These are phyloP conservation scores for Nasonia oneida DNA, from an alignment of 2,888 invertebrate species.

Conservation along the genomic window DNA sequence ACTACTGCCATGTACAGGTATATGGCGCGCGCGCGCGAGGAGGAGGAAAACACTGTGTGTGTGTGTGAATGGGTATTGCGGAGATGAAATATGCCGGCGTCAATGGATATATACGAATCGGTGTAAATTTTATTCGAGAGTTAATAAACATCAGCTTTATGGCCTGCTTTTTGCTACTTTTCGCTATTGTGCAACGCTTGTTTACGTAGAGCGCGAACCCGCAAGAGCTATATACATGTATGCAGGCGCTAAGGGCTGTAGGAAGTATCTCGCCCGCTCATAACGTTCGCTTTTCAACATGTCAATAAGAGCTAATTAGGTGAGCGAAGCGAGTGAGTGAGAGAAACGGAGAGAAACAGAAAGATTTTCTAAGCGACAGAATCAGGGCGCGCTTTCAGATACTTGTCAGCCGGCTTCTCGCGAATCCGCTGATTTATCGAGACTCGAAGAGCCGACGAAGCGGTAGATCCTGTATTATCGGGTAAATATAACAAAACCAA, in stretches of 20 bases:
- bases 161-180: background rate
- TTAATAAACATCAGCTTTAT: slow-evolving; percentile 34
- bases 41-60: no score
- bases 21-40: background rate
- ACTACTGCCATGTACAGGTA: no score
- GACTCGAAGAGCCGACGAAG: background rate
- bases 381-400: slow-evolving; percentile 40
- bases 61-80: no score
- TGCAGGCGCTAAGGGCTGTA: no score
- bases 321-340: slow-evolving; percentile 22
- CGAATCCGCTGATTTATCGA: slow-evolving; percentile 37
- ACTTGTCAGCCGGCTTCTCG: slow-evolving; percentile 12
- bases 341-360: slow-evolving; percentile 36
- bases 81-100: background rate
- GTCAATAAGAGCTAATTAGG: slow-evolving; percentile 48
- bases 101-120: background rate
- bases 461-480: background rate
- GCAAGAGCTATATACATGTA: no score
- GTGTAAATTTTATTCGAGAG: slow-evolving; percentile 37
- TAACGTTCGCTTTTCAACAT: slow-evolving; percentile 47
- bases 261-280: background rate
- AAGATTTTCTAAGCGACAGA: slow-evolving; percentile 49
- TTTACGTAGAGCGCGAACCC: background rate
- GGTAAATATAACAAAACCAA: background rate
- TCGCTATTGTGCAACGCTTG: background rate